Base-by-base conservation (phyloP, 2,888 invertebrate species). In the Epirrhoe alternata region DNA sequence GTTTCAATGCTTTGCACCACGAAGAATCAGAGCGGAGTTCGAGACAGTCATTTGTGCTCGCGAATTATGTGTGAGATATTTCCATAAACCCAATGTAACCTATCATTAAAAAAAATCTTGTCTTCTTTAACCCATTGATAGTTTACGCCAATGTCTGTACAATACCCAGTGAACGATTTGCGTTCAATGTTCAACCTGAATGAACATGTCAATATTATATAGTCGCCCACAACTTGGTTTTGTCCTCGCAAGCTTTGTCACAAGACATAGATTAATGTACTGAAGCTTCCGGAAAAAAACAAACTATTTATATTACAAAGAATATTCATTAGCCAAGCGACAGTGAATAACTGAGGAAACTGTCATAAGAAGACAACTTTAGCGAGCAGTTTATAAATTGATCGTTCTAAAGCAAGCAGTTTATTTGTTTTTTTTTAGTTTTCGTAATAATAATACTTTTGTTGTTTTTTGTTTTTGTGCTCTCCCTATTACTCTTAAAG, bases 261-360 rank as follows among this genome's bases (percentile, higher is more conserved):
- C 7, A 30, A 74, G 86, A 87, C 85, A 79, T 80, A 85, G 86
- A 90, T 87, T 86, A 86, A 89, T 88, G 84, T 68, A 50, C 60
- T 60, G 30, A 60, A 74, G 75, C 58, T 78, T 71, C 64, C 63
- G 66, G 66, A 68, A 70, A 74, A 66, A 55, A 64, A 69, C 55
- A 51, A 75, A 76, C 75, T 73, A 71, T 71, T 71, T 75, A 77
- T 77, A 77, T 75, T 70, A 71, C 66, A 66, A 71, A 76, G 71
- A 77, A 76, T 74, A 71, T 69, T 74, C 76, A 77, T 78, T 73
- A 74, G 61, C 74, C 67, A 68, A 67, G 68, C 65, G 59, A 71
- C 66, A 53, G 68, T 69, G 57, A 72, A 59, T 70, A 68, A 77
- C 69, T 58, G 50, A 47, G 35, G 24, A 61, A 64, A 60, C 66